Evolutionary conservation across 2,888 invertebrate genomes (phyloP).

Genomic region (Drosophila setosimentum): DNA sequence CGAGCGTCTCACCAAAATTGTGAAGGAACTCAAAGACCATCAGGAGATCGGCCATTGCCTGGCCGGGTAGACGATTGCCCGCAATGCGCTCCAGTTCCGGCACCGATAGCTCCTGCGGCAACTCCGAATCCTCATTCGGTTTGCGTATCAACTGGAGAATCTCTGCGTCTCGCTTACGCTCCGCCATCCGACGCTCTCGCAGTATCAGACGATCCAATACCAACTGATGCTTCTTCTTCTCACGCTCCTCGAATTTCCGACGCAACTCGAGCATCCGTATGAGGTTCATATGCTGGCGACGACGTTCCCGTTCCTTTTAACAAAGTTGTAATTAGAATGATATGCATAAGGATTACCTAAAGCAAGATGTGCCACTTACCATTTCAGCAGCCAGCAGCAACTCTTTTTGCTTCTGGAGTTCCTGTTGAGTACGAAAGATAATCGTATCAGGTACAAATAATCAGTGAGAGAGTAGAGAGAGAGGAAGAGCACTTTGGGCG

Average conservation of each 20-base stretch:
- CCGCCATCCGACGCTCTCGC: constrained; percentile 93
- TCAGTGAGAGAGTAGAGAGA: too few relatives aligned
- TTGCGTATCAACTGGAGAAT: constrained; percentile 90
- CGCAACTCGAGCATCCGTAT: constrained; percentile 95
- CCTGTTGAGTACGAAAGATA: constrained; percentile 87
- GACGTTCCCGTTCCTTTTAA: constrained; percentile 91
- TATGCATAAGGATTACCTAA: background rate
- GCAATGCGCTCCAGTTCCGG: constrained; percentile 92
- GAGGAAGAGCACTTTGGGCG: background rate
- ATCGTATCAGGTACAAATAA: background rate
- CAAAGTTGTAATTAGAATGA: background rate
- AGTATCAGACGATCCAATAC: constrained; percentile 93
- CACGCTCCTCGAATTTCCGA: constrained; percentile 94
- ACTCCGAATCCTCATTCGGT: constrained; percentile 96
- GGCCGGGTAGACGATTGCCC: constrained; percentile 92
- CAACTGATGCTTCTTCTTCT: constrained; percentile 88
- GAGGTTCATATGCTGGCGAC: constrained; percentile 95
- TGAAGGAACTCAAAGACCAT: constrained; percentile 99
- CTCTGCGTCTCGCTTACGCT: constrained; percentile 89
- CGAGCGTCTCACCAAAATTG: constrained; percentile 97
- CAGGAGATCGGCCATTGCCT: constrained; percentile 95
- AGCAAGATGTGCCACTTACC: constrained; percentile 86
- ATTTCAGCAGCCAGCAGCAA: constrained; percentile 93
- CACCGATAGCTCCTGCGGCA: constrained; percentile 90
- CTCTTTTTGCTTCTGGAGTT: constrained; percentile 95